These are phyloP conservation scores for Ciconia nigra DNA, from an alignment of 2,797 vertebrate genomes.

Conservation along the genomic window DNA sequence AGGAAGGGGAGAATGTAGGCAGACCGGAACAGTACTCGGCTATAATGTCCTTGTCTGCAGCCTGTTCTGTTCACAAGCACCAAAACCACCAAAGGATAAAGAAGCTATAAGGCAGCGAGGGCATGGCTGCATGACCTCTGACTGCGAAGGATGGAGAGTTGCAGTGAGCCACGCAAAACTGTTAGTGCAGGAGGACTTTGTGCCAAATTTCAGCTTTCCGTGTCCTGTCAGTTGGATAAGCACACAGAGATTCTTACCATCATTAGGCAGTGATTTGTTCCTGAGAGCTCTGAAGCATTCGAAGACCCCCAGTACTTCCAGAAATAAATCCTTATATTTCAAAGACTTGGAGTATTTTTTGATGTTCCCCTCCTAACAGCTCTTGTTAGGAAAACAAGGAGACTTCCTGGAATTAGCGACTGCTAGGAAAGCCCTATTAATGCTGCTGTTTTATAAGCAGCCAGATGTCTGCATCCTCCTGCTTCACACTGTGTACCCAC, in stretches of 20 bases:
- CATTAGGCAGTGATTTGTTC: neutral
- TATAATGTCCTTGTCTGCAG: neutral
- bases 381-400: neutral
- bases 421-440: neutral
- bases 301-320: neutral
- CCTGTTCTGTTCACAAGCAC: neutral
- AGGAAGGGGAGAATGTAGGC: neutral
- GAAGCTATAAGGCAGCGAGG: neutral
- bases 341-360: neutral
- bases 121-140: rapidly evolving
- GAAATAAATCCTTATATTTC: neutral
- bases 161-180: neutral
- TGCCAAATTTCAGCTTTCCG: neutral
- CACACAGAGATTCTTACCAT: neutral
- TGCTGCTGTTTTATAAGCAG: neutral
- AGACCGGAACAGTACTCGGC: neutral
- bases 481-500: neutral
- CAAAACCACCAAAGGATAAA: neutral
- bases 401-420: neutral
- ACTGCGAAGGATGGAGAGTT: neutral
- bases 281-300: neutral
- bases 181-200: neutral
- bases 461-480: neutral
- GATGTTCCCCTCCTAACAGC: neutral
- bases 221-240: neutral